A percentile compares a stretch with the other conserved stretches of the same genome.
phyloP scores from a whole-genome alignment of 2,797 vertebrate species.

The Phylloscopus collybita region DNA sequence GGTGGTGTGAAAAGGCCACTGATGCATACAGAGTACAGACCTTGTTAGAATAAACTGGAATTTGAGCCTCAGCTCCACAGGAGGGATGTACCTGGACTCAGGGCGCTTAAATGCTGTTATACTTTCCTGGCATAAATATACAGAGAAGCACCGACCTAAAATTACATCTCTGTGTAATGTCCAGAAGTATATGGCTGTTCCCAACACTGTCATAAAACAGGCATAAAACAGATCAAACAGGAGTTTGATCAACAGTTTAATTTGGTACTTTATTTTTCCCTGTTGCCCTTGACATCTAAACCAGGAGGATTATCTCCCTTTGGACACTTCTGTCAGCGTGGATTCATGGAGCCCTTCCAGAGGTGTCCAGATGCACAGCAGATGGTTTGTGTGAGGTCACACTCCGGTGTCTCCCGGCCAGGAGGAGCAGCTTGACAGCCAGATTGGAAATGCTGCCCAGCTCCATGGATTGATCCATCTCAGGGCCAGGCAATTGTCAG shows the following conservation, averaged over 20 bases:
- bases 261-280: neutral
- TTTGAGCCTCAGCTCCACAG: neutral
- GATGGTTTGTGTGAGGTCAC: neutral
- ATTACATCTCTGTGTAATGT: neutral
- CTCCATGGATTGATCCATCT: neutral
- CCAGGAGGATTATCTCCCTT: neutral
- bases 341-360: neutral
- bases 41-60: neutral
- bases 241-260: neutral
- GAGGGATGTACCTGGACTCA: neutral
- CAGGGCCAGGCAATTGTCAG: neutral
- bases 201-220: neutral
- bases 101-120: neutral
- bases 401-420: neutral
- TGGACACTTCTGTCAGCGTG: rapidly evolving
- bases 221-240: neutral
- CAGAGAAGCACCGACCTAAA: neutral
- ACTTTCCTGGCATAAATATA: neutral
- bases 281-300: neutral
- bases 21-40: neutral
- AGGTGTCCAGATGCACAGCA: neutral
- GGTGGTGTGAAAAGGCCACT: neutral
- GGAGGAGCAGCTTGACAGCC: neutral
- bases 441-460: neutral
- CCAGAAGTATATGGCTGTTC: neutral